Conservation (phyloP, 2,113 vertebrate genomes). For the Cygnus atratus region DNA sequence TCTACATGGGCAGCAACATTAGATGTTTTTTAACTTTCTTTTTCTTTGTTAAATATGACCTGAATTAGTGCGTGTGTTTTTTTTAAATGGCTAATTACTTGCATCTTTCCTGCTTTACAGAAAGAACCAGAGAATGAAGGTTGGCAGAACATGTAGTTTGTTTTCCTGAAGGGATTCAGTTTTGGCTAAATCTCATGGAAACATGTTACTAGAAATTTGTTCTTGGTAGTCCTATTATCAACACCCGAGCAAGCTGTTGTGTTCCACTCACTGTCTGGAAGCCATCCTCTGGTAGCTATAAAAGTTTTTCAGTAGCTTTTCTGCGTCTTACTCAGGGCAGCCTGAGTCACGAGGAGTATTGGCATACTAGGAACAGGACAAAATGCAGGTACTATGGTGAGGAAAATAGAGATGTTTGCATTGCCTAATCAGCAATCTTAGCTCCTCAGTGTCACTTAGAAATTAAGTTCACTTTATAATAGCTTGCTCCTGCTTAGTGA, state of each 20-base stretch:
- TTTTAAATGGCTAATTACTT: background rate
- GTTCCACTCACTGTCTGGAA: fast-evolving
- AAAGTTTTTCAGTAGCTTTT: background rate
- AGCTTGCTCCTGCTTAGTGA: background rate
- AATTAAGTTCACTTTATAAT: background rate
- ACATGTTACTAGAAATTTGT: background rate
- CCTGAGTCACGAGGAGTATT: background rate
- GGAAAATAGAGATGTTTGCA: background rate
- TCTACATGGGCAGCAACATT: background rate
- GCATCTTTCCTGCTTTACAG: background rate
- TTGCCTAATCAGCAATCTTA: background rate
- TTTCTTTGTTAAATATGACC: background rate
- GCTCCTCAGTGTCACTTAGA: background rate
- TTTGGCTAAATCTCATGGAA: background rate
- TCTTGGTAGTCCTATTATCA: background rate
- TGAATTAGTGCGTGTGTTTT: background rate
- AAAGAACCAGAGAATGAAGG: background rate
- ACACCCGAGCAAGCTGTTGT: background rate
- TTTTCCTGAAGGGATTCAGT: background rate
- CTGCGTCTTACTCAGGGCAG: background rate
- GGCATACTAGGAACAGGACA: background rate
- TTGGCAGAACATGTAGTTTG: background rate
- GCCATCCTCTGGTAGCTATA: background rate
- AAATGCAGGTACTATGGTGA: background rate
- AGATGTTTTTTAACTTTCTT: background rate